These are phyloP conservation scores for Gryllus longicercus DNA, from an alignment of 2,888 invertebrate species.

Conservation along the genomic window DNA sequence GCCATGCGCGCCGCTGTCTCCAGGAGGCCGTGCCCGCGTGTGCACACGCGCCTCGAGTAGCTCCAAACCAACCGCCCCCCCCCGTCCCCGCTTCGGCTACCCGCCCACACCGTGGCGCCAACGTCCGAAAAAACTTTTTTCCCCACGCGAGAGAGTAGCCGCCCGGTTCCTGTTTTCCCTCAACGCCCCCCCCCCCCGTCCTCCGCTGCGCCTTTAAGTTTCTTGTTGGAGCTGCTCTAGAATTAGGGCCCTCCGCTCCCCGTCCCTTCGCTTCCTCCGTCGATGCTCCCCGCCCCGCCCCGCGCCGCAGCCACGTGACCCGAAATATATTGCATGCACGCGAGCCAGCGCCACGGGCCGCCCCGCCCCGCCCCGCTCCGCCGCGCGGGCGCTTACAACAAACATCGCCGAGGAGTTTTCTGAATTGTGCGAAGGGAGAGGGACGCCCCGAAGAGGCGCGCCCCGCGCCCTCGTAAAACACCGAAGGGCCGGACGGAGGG, in stretches of 20 bases:
- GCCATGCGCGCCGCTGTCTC: too few relatives aligned
- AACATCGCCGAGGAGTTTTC: background rate
- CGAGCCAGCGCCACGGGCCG: background rate
- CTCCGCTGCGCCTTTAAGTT: background rate
- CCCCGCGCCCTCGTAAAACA: background rate
- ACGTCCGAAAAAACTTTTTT: background rate
- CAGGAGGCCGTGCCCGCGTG: too few relatives aligned
- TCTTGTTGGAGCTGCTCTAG: background rate
- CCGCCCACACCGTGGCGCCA: too few relatives aligned
- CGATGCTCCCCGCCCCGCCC: background rate
- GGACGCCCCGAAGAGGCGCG: background rate
- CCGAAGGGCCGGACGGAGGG: background rate
- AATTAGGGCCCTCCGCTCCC: background rate
- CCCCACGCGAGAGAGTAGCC: background rate
- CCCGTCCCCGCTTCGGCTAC: too few relatives aligned
- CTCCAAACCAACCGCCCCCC: too few relatives aligned
- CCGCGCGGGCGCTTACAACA: background rate
- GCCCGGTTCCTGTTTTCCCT: background rate
- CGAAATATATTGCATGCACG: background rate
- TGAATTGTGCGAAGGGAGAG: background rate
- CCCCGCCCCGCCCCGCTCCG: background rate
- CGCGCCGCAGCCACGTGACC: background rate
- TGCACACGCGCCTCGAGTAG: too few relatives aligned
- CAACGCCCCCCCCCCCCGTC: background rate
- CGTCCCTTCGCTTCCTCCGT: background rate